These are phyloP conservation scores for Sarcophaga rosellei DNA, from an alignment of 2,888 invertebrate species.

Conservation along the genomic window DNA sequence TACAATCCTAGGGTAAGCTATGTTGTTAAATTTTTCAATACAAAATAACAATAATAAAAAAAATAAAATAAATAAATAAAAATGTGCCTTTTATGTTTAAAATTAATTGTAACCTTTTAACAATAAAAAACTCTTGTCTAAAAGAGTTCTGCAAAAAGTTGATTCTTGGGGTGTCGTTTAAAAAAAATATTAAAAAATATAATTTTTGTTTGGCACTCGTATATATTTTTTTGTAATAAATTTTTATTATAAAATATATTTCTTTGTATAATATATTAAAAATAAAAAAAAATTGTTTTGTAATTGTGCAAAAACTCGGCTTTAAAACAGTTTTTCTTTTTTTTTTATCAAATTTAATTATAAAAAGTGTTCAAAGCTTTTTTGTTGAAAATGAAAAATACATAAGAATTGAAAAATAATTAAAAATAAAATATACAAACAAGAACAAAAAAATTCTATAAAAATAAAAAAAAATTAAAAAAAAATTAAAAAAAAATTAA, in stretches of 20 bases:
- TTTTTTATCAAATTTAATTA: not conserved
- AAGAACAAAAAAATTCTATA: not conserved
- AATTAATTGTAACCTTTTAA: slow-evolving; percentile 24
- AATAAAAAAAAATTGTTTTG: not conserved
- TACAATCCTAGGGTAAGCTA: too few relatives aligned
- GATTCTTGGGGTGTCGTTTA: not conserved
- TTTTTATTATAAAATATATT: not conserved
- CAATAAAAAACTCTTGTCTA: slow-evolving; percentile 51
- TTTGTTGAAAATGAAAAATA: not conserved
- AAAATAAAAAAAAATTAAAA: not conserved
- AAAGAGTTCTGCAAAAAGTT: slow-evolving; percentile 61
- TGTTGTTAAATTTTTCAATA: too few relatives aligned
- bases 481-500: not conserved
- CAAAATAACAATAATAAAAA: not conserved
- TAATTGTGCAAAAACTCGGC: slow-evolving; percentile 48
- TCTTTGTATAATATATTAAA: not conserved
- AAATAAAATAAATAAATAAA: slow-evolving; percentile 11
- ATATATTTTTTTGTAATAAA: not conserved
- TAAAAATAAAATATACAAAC: not conserved
- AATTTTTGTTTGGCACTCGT: slow-evolving; percentile 51
- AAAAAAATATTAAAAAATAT: slow-evolving; percentile 17
- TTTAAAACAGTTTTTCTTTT: slow-evolving; percentile 68
- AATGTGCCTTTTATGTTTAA: slow-evolving; percentile 9
- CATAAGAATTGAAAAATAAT: not conserved
- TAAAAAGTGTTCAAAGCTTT: slow-evolving; percentile 64